Evolutionary conservation across 2,113 vertebrate species (phyloP), one percentile per base, ranked within the genome.

Genomic region (Meleagris gallopavo): DNA sequence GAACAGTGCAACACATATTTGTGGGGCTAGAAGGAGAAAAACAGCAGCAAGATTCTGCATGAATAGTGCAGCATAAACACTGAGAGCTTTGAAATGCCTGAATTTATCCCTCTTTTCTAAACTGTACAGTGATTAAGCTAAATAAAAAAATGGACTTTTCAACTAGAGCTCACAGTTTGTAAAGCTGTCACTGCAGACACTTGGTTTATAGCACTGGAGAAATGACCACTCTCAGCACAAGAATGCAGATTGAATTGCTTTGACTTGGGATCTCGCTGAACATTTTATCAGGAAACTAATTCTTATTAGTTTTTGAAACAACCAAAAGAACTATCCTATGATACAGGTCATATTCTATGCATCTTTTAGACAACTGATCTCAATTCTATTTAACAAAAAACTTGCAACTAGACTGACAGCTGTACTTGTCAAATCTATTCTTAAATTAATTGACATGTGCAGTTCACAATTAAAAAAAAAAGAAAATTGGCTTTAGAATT

Each of bases 231-330:
- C 91, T 79, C 46, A 91, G 64, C 46, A 83, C 76, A 95, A 93
- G 90, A 82, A 95, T 95, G 92, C 70, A 93, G 80, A 96, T 69
- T 75, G 71, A 95, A 96, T 91, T 91, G 66, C 79, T 95, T 92
- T 93, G 92, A 93, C 90, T 95, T 83, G 94, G 93, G 96, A 94
- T 30, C 55, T 90, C 92, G n/a, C 91, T 95, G 82, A 95, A 94
- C 60, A 83, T 92, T 95, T 95, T 72, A 81, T 92, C 45, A 29
- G n/a, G 82, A 46, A 91, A 83, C 17, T 30, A 86, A 88, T 60
- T 69, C 58, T 64, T 91, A 38, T 82, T 90, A 79, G 50, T 88
- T 93, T 66, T 94, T 75, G 57, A 88, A 95, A 82, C 36, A 93
- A 71, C 62, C n/a, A 34, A 72, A 95, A 96, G 94, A 95, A 67